Evolutionary conservation across 2,888 invertebrate genomes (phyloP).

Genomic region (Scaptomyza tumidula): DNA sequence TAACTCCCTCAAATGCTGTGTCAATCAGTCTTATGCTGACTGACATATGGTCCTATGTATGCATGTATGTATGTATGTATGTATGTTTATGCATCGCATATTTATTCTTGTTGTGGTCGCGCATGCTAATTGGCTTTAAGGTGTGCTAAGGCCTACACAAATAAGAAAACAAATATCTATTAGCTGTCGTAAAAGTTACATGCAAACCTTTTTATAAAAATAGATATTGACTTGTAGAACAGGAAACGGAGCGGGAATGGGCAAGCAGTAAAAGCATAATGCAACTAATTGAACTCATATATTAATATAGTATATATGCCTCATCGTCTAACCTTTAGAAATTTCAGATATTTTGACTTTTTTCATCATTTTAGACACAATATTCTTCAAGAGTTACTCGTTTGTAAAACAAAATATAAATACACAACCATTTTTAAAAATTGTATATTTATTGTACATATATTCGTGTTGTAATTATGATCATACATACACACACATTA

Average conservation of each 20-base stretch:
- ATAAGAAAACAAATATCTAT: not conserved
- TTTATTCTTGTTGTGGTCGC: conserved; percentile 30
- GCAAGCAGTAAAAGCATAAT: no score
- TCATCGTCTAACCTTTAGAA: not conserved
- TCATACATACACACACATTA: conserved; percentile 22
- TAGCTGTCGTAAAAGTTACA: not conserved
- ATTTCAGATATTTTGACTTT: no score
- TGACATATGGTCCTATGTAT: conserved; percentile 30
- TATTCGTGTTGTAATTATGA: conserved; percentile 42
- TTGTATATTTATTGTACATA: conserved; percentile 73
- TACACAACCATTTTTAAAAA: conserved; percentile 49
- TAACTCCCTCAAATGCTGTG: conserved; percentile 28
- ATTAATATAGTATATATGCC: no score
- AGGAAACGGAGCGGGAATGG: no score
- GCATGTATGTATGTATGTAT: conserved; percentile 14
- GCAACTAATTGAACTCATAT: no score
- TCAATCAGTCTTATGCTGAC: conserved; percentile 43
- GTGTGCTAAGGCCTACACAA: conserved; percentile 34
- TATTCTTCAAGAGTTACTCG: no score
- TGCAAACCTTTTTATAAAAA: conserved; percentile 13
- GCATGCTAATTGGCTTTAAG: conserved; percentile 54
- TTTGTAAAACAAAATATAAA: not conserved
- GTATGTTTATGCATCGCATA: conserved; percentile 15
- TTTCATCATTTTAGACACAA: no score
- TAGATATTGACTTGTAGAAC: conserved; percentile 9